Conservation (phyloP, 2,797 vertebrate genomes). For the Kryptopterus vitreolus region DNA sequence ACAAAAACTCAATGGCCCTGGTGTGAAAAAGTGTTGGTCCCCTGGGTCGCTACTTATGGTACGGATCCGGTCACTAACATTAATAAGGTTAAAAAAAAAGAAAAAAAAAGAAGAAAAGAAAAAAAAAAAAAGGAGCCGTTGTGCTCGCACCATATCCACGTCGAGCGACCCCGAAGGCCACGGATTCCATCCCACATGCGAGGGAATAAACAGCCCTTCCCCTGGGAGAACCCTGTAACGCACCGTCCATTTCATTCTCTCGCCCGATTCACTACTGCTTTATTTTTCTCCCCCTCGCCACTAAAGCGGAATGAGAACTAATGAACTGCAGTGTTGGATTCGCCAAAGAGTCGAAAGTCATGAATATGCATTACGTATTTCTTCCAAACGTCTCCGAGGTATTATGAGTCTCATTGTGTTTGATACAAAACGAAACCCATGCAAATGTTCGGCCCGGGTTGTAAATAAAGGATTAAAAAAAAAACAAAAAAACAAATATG, state of each 20-base stretch:
- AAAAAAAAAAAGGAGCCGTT: neutral
- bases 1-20: no score
- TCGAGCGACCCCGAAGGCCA: constrained; percentile 70
- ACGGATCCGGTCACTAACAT: no score
- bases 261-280: neutral
- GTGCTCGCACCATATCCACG: constrained; percentile 49
- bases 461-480: neutral
- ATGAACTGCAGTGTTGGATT: constrained; percentile 5
- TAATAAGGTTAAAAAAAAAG: no score
- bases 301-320: constrained; percentile 14
- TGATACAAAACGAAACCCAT: neutral
- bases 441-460: neutral
- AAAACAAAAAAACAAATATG: no score
- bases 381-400: neutral
- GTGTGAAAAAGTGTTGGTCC: no score
- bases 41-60: no score
- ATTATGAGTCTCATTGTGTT: neutral
- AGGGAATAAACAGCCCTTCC: constrained; percentile 69
- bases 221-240: constrained; percentile 60
- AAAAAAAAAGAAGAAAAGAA: no score
- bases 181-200: constrained; percentile 69
- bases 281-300: neutral
- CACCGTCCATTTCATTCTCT: constrained; percentile 48
- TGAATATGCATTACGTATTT: constrained; percentile 27
- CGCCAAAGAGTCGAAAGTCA: neutral